phyloP scores from a whole-genome alignment of 2,888 invertebrate species.

The Lasioglossum zephyrum region DNA sequence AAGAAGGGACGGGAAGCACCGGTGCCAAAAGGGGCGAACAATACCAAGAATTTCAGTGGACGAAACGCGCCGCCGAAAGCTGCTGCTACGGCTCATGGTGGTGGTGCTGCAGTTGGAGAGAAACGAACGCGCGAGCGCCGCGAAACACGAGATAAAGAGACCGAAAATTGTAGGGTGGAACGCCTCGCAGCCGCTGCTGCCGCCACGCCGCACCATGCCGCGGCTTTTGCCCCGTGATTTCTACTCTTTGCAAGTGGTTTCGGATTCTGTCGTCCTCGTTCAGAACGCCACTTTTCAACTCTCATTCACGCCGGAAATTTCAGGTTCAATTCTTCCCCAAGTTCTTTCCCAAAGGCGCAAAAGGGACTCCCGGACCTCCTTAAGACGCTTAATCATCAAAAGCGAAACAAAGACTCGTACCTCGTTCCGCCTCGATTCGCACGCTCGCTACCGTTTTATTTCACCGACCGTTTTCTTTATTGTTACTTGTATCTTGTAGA shows the following conservation, averaged over 20 bases:
- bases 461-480: background rate
- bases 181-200: constrained; percentile 35
- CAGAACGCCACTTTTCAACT: background rate
- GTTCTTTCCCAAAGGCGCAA: background rate
- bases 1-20: constrained; percentile 26
- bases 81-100: background rate
- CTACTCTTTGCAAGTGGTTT: constrained; percentile 46
- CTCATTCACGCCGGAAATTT: background rate
- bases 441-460: background rate
- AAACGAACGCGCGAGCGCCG: constrained; percentile 6
- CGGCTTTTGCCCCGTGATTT: constrained; percentile 53
- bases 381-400: background rate
- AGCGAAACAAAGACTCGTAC: background rate
- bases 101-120: background rate
- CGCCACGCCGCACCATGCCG: background rate
- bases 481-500: background rate
- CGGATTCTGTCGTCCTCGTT: constrained; percentile 21
- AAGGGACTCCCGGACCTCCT: background rate
- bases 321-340: background rate
- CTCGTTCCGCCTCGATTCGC: background rate
- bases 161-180: constrained; percentile 58
- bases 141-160: constrained; percentile 58
- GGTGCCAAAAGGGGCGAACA: constrained; percentile 64
- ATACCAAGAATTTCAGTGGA: constrained; percentile 66
- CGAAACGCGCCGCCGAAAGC: constrained; percentile 2